These are phyloP conservation scores for Muscicapa comitata DNA, from an alignment of 2,797 vertebrate species.

Conservation along the genomic window DNA sequence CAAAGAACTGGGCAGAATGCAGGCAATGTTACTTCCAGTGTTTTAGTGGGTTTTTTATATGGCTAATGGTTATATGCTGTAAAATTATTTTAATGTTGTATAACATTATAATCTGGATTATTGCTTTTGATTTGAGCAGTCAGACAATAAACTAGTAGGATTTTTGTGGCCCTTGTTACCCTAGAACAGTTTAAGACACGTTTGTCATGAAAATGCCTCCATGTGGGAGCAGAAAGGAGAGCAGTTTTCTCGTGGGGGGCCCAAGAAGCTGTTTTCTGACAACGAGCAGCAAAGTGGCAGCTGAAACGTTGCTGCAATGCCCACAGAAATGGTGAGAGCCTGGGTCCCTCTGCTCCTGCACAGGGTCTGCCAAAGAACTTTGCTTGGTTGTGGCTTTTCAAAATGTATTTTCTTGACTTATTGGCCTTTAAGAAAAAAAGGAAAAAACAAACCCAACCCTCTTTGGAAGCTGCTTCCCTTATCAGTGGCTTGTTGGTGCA, in stretches of 20 bases:
- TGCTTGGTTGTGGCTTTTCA: not conserved
- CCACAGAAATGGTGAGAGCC: not conserved
- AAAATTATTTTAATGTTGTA: not conserved
- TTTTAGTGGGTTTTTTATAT: not conserved
- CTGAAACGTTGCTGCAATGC: not conserved
- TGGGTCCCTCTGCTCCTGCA: not conserved
- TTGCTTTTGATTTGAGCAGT: not conserved
- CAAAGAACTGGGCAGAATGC: not conserved
- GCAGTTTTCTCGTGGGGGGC: not conserved
- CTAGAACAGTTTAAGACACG: not conserved
- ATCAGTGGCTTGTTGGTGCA: not conserved
- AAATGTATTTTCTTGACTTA: not conserved
- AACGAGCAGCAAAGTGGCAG: not conserved
- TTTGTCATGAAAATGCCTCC: not conserved
- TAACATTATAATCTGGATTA: not conserved
- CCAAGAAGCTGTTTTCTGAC: not conserved
- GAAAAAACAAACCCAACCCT: not conserved
- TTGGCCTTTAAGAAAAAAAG: not conserved
- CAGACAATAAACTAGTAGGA: not conserved
- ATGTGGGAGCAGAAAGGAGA: not conserved
- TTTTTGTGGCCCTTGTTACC: not conserved
- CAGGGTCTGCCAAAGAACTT: not conserved
- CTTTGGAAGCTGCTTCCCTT: not conserved
- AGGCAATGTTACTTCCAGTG: not conserved
- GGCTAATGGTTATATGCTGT: not conserved